Evolutionary conservation across 2,888 invertebrate genomes (phyloP).

Genomic region (Stenichneumon culpator): DNA sequence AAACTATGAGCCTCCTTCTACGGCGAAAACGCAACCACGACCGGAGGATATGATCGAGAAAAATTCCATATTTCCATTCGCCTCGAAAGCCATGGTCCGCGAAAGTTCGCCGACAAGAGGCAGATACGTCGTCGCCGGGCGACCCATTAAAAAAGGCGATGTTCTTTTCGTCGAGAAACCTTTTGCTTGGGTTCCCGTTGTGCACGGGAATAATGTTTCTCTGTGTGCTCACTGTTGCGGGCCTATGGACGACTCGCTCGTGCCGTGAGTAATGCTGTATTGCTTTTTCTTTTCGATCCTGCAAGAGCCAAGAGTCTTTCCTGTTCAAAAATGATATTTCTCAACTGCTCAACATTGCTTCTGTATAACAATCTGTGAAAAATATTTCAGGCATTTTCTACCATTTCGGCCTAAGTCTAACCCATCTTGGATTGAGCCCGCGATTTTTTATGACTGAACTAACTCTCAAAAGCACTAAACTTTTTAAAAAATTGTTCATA

Average conservation of each 20-base stretch:
- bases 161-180: constrained; percentile 93
- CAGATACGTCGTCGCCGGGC: constrained; percentile 89
- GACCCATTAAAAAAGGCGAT: constrained; percentile 88
- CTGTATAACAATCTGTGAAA: no score
- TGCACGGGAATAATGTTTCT: constrained; percentile 85
- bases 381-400: no score
- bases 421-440: no score
- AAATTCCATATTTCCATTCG: constrained; percentile 86
- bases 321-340: no score
- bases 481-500: no score
- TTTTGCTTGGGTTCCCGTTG: constrained; percentile 91
- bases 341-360: no score
- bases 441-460: no score
- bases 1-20: neutral
- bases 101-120: constrained; percentile 88
- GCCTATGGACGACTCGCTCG: constrained; percentile 85
- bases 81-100: constrained; percentile 86
- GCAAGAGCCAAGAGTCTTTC: neutral
- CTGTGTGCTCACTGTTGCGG: constrained; percentile 92
- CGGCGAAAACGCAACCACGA: constrained; percentile 63
- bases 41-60: constrained; percentile 86
- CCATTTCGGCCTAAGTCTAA: no score
- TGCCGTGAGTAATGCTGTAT: constrained; percentile 87
- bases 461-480: no score
- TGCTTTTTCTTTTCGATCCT: neutral